Evolutionary conservation across 2,113 vertebrate genomes (phyloP).

Genomic region (Limnothrissa miodon): DNA sequence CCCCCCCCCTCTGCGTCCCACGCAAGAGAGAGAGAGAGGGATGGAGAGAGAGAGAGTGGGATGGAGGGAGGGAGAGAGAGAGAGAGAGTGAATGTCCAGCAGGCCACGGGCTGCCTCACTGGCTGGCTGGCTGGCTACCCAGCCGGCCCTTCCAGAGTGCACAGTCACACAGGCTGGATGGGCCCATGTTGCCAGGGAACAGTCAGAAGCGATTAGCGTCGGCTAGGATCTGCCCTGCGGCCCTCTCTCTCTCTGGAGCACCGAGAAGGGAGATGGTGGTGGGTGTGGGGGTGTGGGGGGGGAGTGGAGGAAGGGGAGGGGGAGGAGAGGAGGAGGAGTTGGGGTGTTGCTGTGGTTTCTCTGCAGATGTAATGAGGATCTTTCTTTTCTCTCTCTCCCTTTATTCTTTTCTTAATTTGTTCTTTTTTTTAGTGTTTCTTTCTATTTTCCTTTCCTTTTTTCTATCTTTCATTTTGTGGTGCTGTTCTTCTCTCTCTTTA

Average conservation of each 20-base stretch:
- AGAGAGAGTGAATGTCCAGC: background rate
- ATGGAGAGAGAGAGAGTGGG: conserved; percentile 31
- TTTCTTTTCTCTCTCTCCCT: conserved; percentile 26
- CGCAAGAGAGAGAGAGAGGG: conserved; percentile 58
- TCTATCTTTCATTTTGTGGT: background rate
- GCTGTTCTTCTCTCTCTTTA: background rate
- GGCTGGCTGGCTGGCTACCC: conserved; percentile 59
- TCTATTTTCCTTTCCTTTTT: background rate
- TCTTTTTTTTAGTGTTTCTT: background rate
- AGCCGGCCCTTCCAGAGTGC: conserved; percentile 82
- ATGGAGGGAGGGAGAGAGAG: conserved; percentile 32
- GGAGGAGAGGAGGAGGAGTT: background rate
- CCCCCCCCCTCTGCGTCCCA: conserved; percentile 84
- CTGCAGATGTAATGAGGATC: conserved; percentile 50
- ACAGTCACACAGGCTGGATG: conserved; percentile 85
- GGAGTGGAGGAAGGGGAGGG: background rate
- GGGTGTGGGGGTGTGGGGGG: conserved; percentile 33
- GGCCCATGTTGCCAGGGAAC: conserved; percentile 88
- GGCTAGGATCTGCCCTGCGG: conserved; percentile 91
- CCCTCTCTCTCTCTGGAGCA: conserved; percentile 77
- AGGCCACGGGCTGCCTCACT: background rate
- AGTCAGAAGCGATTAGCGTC: conserved; percentile 97
- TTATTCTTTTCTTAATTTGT: conserved; percentile 14
- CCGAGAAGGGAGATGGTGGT: conserved; percentile 62
- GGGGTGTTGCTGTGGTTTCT: conserved; percentile 17